Percentiles rank a stretch among this genome's conserved stretches.
Conservation (phyloP, 2,797 vertebrate species). For the Coccyzus lansbergi region DNA sequence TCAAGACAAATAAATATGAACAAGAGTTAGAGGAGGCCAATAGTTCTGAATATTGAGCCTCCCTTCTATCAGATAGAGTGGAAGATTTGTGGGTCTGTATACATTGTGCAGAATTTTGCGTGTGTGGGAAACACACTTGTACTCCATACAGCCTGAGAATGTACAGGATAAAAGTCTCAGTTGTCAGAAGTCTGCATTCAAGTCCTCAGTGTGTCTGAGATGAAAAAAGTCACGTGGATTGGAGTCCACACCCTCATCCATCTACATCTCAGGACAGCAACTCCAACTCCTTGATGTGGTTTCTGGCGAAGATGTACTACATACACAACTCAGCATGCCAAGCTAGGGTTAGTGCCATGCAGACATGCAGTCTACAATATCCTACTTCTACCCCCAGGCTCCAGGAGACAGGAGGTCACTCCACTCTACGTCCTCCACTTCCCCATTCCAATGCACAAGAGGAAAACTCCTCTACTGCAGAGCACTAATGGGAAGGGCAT, state of each 20-base stretch:
- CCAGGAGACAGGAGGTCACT: background rate
- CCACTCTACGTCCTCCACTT: background rate
- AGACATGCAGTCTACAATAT: fast-evolving
- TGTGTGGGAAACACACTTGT: background rate
- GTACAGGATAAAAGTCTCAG: background rate
- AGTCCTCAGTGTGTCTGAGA: background rate
- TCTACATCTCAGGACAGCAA: background rate
- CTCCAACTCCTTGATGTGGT: background rate
- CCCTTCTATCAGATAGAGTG: background rate
- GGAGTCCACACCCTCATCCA: background rate
- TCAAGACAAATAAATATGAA: background rate
- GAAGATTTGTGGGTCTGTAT: background rate
- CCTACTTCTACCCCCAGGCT: background rate
- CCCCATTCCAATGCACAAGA: background rate
- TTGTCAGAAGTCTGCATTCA: background rate
- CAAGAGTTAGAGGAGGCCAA: background rate
- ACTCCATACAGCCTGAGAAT: background rate
- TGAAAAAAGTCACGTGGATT: background rate
- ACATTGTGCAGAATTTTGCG: background rate
- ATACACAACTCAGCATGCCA: background rate
- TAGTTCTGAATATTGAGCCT: background rate
- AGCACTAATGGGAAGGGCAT: background rate
- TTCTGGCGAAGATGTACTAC: background rate
- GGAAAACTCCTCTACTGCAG: background rate
- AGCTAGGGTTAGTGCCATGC: too few relatives aligned